These are phyloP conservation scores for Myanophis thanlyinensis DNA, from an alignment of 2,113 vertebrate species.

Conservation along the genomic window DNA sequence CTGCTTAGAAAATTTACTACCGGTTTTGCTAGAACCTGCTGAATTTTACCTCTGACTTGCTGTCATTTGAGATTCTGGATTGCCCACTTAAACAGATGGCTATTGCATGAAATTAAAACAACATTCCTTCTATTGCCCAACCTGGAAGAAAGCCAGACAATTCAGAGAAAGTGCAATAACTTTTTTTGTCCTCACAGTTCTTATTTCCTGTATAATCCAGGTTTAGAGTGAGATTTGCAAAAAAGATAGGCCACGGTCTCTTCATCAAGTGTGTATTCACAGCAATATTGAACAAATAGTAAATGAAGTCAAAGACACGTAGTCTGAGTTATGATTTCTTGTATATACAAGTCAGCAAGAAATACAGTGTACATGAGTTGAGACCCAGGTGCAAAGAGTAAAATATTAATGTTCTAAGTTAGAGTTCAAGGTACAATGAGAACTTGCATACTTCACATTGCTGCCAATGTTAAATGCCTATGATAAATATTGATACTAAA, in stretches of 20 bases:
- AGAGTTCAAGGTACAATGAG: neutral
- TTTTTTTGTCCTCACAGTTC: too few relatives aligned
- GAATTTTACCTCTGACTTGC: too few relatives aligned
- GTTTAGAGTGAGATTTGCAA: neutral
- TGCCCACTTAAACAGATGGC: constrained; percentile 12
- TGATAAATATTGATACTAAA: neutral
- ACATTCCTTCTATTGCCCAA: neutral
- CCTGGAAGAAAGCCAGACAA: neutral
- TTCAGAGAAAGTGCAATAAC: neutral
- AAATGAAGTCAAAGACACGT: neutral
- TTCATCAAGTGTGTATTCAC: neutral
- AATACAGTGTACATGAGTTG: too few relatives aligned
- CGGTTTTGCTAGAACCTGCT: too few relatives aligned
- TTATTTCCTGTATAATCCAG: neutral
- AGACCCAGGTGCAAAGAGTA: too few relatives aligned
- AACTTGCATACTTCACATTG: neutral
- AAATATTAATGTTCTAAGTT: too few relatives aligned
- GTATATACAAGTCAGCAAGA: too few relatives aligned
- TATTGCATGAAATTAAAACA: neutral
- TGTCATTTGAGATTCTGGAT: neutral
- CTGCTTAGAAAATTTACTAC: too few relatives aligned
- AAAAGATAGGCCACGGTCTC: neutral
- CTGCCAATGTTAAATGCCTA: too few relatives aligned
- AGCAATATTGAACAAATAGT: neutral
- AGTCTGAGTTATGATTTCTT: too few relatives aligned